Percentiles rank a stretch among this genome's conserved stretches.
Conservation (phyloP, 2,888 invertebrate genomes). For the Ganaspis brasiliensis region DNA sequence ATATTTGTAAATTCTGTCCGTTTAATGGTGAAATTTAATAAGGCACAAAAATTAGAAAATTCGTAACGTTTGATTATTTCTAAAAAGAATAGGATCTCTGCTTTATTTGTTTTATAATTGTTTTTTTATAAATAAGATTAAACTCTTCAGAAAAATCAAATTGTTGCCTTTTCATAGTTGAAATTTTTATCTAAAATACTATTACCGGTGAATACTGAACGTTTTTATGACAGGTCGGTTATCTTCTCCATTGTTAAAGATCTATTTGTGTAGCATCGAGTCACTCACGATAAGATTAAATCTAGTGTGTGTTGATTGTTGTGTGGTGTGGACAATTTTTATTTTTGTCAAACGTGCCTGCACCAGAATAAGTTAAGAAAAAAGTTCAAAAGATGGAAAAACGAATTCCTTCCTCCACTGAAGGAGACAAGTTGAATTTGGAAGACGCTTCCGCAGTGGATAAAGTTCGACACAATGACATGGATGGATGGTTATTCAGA, state of each 20-base stretch:
- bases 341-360: conserved; percentile 17
- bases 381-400: conserved; percentile 26
- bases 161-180: background rate
- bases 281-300: conserved; percentile 32
- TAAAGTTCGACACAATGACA: conserved; percentile 41
- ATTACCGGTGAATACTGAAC: background rate
- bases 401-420: conserved; percentile 32
- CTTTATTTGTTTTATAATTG: too few relatives aligned
- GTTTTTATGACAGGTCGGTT: background rate
- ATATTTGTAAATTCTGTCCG: too few relatives aligned
- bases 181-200: background rate
- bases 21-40: too few relatives aligned
- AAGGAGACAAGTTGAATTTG: conserved; percentile 40
- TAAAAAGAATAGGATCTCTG: too few relatives aligned
- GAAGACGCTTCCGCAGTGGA: conserved; percentile 44
- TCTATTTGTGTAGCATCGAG: background rate
- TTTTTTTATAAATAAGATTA: too few relatives aligned
- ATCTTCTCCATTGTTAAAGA: conserved; percentile 1
- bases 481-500: conserved; percentile 60
- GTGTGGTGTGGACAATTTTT: background rate
- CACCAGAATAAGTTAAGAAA: conserved; percentile 1
- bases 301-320: background rate
- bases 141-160: too few relatives aligned
- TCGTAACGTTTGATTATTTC: too few relatives aligned
- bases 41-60: too few relatives aligned